Percentiles rank a stretch among this genome's conserved stretches.
Conservation (phyloP, 2,797 vertebrate species). For the Cryptoprocta ferox region DNA sequence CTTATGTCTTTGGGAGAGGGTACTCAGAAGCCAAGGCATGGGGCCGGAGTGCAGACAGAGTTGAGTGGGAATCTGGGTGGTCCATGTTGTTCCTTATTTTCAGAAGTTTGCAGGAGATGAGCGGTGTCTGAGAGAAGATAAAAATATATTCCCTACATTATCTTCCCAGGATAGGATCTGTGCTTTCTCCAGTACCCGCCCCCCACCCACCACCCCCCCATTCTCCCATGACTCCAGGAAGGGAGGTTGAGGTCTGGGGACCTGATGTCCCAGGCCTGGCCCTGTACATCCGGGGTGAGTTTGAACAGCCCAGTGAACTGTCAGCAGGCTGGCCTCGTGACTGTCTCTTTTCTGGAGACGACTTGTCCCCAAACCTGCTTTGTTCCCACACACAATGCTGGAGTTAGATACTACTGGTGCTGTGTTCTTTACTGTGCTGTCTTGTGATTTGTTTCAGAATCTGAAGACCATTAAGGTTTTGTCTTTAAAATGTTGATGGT, state of each 20-base stretch:
- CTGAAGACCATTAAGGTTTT: not conserved
- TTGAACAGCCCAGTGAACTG: not conserved
- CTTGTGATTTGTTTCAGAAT: not conserved
- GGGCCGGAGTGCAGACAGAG: not conserved
- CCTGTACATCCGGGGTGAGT: not conserved
- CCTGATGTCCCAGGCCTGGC: not conserved
- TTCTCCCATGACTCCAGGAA: not conserved
- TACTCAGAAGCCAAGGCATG: not conserved
- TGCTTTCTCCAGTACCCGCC: not conserved
- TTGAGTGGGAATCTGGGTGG: not conserved
- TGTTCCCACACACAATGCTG: not conserved
- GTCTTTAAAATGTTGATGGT: not conserved
- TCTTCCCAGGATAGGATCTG: not conserved
- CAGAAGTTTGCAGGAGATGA: not conserved
- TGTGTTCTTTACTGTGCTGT: not conserved
- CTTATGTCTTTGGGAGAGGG: not conserved
- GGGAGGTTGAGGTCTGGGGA: not conserved
- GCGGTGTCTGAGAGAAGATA: not conserved
- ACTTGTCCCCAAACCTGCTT: not conserved
- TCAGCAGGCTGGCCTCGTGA: not conserved
- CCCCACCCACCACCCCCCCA: fast-evolving
- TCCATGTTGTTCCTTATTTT: not conserved
- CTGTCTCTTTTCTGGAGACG: not conserved
- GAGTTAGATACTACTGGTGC: no score
- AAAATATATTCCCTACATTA: not conserved